phyloP scores from a whole-genome alignment of 2,888 invertebrate species.

The Cosmopolites sordidus region DNA sequence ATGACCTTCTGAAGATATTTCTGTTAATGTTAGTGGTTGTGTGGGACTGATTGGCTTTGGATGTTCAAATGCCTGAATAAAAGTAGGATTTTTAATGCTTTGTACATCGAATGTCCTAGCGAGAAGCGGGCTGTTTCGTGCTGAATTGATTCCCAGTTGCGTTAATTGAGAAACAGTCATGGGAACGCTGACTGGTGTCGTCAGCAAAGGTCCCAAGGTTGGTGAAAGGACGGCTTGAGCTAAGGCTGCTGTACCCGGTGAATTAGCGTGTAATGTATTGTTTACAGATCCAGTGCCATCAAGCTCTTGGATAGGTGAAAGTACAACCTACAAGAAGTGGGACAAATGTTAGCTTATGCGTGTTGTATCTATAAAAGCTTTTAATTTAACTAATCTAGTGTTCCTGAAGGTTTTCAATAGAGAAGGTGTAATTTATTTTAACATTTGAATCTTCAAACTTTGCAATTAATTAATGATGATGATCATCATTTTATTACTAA shows the following conservation, averaged over 20 bases:
- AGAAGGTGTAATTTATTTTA: no score
- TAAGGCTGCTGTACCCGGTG: conserved; percentile 71
- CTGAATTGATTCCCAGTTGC: conserved; percentile 50
- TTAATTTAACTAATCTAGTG: no score
- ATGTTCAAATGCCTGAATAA: conserved; percentile 37
- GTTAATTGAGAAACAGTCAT: conserved; percentile 61
- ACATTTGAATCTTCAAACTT: no score
- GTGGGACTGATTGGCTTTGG: conserved; percentile 20
- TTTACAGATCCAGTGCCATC: conserved; percentile 69
- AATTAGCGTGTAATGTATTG: conserved; percentile 66
- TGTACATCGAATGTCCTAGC: conserved; percentile 32
- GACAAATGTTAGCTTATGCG: no score
- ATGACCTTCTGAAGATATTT: conserved; percentile 30
- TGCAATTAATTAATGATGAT: no score
- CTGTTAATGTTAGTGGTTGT: conserved; percentile 34
- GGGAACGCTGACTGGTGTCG: conserved; percentile 53
- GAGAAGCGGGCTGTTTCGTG: conserved; percentile 51
- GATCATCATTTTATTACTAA: no score
- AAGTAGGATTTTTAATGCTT: conserved; percentile 31
- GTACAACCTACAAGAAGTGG: conserved; percentile 57
- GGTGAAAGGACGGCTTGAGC: conserved; percentile 75
- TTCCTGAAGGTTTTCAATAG: no score
- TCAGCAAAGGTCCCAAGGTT: conserved; percentile 50
- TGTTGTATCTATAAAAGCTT: no score
- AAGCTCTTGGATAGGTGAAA: conserved; percentile 81